A percentile compares a stretch with the other conserved stretches of the same genome.
phyloP scores from a whole-genome alignment of 2,797 vertebrate species.

The Erethizon dorsatum region DNA sequence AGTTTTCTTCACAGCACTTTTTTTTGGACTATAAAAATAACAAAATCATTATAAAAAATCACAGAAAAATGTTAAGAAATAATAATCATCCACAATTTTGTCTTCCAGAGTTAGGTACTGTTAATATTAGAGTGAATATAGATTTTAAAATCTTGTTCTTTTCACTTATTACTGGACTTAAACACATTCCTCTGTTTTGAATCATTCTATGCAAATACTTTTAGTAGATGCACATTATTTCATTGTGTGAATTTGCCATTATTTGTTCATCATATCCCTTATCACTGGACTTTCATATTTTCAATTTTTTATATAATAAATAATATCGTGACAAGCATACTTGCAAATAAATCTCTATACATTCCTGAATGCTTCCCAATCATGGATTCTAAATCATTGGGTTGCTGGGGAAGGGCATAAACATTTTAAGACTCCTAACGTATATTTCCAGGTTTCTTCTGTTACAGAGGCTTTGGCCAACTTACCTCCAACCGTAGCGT shows the following conservation, averaged over 20 bases:
- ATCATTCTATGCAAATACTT: neutral
- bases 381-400: constrained; percentile 3
- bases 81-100: constrained; percentile 20
- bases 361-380: constrained; percentile 17
- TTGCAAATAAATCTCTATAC: neutral
- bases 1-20: constrained; percentile 59
- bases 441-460: neutral
- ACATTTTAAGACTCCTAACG: neutral
- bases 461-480: neutral
- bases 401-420: neutral
- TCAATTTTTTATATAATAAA: constrained; percentile 11
- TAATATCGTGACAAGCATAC: neutral
- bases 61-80: constrained; percentile 60
- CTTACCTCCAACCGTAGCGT: neutral
- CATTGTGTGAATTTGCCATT: neutral
- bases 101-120: neutral
- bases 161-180: neutral
- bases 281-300: neutral
- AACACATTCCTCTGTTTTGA: neutral
- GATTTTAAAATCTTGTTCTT: constrained; percentile 25
- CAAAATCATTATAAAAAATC: constrained; percentile 60
- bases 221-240: constrained; percentile 47
- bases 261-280: neutral
- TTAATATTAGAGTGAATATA: neutral
- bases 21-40: constrained; percentile 69